Evolutionary conservation across 2,888 invertebrate species (phyloP).

Genomic region (Neoitamus cyanurus): DNA sequence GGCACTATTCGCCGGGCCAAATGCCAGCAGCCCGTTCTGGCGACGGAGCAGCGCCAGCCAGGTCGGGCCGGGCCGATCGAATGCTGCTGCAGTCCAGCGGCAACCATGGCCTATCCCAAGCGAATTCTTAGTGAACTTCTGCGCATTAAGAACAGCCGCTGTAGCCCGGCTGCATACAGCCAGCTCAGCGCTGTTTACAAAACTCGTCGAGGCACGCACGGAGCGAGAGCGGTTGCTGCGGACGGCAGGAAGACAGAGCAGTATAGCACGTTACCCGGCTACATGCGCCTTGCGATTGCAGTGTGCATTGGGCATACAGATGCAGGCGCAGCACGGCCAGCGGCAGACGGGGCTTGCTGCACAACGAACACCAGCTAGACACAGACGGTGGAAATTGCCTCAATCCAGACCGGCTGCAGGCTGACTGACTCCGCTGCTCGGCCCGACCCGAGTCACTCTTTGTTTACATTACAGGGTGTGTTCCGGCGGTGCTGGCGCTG

Average conservation of each 20-base stretch:
- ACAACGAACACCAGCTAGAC: background rate
- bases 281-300: constrained; percentile 4
- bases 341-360: background rate
- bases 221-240: background rate
- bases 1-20: background rate
- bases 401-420: background rate
- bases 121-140: constrained; percentile 46
- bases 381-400: background rate
- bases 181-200: background rate
- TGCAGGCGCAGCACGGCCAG: background rate
- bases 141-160: constrained; percentile 30
- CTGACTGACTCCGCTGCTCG: background rate
- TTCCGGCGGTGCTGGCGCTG: constrained; percentile 3
- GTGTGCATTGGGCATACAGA: background rate
- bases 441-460: background rate
- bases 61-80: background rate
- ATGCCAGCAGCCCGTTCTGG: background rate
- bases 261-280: background rate
- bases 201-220: background rate
- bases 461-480: constrained; percentile 40
- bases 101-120: constrained; percentile 47
- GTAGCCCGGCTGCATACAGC: background rate
- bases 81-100: background rate
- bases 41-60: background rate
- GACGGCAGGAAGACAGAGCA: background rate